phyloP scores from a whole-genome alignment of 1,140 invertebrate genomes.

The Thereuonema tuberculata region DNA sequence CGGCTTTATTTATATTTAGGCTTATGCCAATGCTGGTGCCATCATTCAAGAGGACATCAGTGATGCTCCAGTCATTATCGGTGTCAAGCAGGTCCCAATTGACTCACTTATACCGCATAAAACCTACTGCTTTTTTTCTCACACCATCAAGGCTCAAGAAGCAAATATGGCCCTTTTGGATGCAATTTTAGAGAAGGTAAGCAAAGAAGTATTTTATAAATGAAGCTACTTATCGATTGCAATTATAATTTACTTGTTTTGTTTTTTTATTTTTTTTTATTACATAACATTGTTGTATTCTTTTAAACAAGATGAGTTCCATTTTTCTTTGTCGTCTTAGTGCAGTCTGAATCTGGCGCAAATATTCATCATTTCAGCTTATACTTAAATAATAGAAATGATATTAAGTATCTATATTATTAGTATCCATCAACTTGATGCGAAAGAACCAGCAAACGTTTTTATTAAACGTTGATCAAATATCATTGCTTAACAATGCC shows the following conservation, averaged over 20 bases:
- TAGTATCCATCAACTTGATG: no score
- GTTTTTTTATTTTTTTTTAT: no score
- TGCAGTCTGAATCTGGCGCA: no score
- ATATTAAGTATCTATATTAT: no score
- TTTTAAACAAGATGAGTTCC: no score
- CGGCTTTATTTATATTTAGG: slow-evolving; percentile 35
- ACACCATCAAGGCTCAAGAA: slow-evolving; percentile 98
- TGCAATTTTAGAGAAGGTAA: slow-evolving; percentile 79
- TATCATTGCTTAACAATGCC: no score
- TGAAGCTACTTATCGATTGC: background rate
- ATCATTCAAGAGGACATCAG: slow-evolving; percentile 90
- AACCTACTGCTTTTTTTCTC: slow-evolving; percentile 97
- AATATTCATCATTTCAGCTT: no score
- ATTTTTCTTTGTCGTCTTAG: no score
- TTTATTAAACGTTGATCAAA: no score
- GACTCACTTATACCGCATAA: slow-evolving; percentile 87
- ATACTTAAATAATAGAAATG: no score
- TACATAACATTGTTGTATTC: background rate
- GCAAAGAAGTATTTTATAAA: no score
- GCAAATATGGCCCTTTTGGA: slow-evolving; percentile 95
- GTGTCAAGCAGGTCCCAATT: slow-evolving; percentile 93
- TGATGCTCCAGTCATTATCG: slow-evolving; percentile 88
- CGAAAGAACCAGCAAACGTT: no score
- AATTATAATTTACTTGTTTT: slow-evolving; percentile 12
- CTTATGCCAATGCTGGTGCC: slow-evolving; percentile 77